A percentile compares a stretch with the other conserved stretches of the same genome.
These are phyloP conservation scores for Cremastinae sp. DNA, from an alignment of 2,888 invertebrate species.

Conservation along the genomic window DNA sequence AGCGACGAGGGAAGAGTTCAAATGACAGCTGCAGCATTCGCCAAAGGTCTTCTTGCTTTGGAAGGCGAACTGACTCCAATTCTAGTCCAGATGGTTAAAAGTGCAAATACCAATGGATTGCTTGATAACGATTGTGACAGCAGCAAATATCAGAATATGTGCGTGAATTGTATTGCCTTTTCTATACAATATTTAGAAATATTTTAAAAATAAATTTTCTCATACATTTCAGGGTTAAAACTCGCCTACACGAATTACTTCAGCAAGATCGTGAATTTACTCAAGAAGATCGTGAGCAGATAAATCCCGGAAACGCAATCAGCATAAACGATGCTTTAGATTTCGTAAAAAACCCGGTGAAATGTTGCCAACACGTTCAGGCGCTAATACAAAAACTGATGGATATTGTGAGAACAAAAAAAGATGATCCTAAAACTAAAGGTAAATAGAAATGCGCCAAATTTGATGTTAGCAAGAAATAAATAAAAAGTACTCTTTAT, in stretches of 20 bases:
- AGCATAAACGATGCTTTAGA: constrained; percentile 95
- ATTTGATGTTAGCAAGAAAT: not conserved
- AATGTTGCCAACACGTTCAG: constrained; percentile 95
- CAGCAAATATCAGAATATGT: constrained; percentile 97
- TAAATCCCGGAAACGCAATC: constrained; percentile 95
- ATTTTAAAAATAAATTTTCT: no score
- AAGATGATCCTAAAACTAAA: constrained; percentile 94
- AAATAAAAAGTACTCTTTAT: not conserved
- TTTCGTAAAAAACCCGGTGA: constrained; percentile 97
- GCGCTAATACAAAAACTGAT: constrained; percentile 92
- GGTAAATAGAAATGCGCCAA: constrained; percentile 79
- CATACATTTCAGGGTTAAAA: constrained; percentile 98
- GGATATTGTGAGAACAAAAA: constrained; percentile 91
- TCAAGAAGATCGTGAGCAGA: constrained; percentile 90
- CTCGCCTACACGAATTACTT: constrained; percentile 95
- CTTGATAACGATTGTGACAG: constrained; percentile 99
- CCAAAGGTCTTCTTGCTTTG: constrained; percentile 97
- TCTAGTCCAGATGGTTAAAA: constrained; percentile 99
- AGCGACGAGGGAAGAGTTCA: constrained; percentile 99
- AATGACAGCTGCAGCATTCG: constrained; percentile 99
- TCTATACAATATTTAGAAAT: no score
- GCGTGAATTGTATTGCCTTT: constrained; percentile 81
- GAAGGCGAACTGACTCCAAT: constrained; percentile 99
- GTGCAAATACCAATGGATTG: constrained; percentile 98
- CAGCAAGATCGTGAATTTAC: constrained; percentile 94